Evolutionary conservation across 2,888 invertebrate species (phyloP), one percentile per base, ranked within the genome.

Genomic region (Melangyna quadrimaculata): DNA sequence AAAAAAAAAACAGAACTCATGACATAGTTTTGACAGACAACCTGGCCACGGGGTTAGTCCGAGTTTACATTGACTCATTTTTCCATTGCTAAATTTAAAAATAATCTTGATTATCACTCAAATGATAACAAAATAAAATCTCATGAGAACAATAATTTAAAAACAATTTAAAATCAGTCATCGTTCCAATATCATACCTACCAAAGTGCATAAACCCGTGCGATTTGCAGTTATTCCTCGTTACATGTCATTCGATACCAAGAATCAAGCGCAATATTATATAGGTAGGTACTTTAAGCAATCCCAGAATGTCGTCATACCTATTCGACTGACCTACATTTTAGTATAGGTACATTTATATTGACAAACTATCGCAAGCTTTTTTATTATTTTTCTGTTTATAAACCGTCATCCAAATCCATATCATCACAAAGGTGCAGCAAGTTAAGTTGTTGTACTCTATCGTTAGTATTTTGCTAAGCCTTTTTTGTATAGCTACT

Each of bases 141-240:
- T 8, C 8, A 29, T 7, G 29, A 32, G 0, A 32, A 37, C 12
- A 14, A 27, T 14, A 37, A 14, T 9, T 9, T 37, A 4, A 37
- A 37, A 35, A 35, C 35, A 35, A 12, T 35, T 12, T 3, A 35
- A 37, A 37, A 9, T 7, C 3, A 43, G 1, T 10, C 27, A 43
- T 43, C 63, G 6, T 63, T 1, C 24, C 27, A 9, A 27, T 10
- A 7, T 32, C 19, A 32, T 57, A 57, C 10, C 2, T n/a, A 57
- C 4, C 43, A 48, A 67, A 74, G 83, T 83, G 78, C 83, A 83
- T 65, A 74, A 78, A 83, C 83, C 79, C 74, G 79, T 71, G 48
- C 27, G 59, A 65, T 71, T 19, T 45, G 19, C 19, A 48, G 12
- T 24, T 7, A 22, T 40, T 40, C 10, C 6, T 45, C 10, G 19